Percentiles rank a stretch among this genome's conserved stretches.
phyloP scores from a whole-genome alignment of 1,140 invertebrate genomes.

The Diuraphis noxia region DNA sequence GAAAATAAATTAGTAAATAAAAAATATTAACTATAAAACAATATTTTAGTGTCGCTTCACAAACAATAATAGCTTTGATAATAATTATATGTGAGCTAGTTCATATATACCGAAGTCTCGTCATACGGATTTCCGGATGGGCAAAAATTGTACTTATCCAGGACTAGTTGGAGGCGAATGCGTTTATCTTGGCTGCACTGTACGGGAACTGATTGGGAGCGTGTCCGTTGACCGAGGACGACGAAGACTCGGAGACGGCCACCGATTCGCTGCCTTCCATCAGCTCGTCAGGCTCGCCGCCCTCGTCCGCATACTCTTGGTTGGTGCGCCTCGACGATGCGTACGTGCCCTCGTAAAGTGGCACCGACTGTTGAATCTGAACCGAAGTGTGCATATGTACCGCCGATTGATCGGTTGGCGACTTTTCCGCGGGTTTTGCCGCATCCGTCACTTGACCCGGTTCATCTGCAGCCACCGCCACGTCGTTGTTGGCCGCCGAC shows the following conservation, averaged over 20 bases:
- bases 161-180: background rate
- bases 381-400: conserved; percentile 6
- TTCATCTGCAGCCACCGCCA: background rate
- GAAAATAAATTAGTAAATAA: background rate
- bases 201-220: conserved; percentile 42
- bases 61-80: too few species aligned
- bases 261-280: conserved; percentile 37
- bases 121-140: too few species aligned
- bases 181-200: conserved; percentile 41
- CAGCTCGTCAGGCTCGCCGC: background rate
- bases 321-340: conserved; percentile 22
- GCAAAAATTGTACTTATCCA: too few species aligned
- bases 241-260: background rate
- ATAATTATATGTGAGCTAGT: too few species aligned
- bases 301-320: conserved; percentile 36
- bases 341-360: conserved; percentile 37
- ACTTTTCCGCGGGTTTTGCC: background rate
- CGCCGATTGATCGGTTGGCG: background rate
- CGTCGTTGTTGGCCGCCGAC: conserved; percentile 41
- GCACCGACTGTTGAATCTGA: conserved; percentile 35
- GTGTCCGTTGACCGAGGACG: conserved; percentile 20
- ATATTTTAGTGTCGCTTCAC: too few species aligned
- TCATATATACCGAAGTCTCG: too few species aligned
- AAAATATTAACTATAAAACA: too few species aligned
- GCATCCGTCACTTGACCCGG: background rate